Evolutionary conservation across 2,797 vertebrate genomes (phyloP).

Genomic region (Holocentrus rufus): DNA sequence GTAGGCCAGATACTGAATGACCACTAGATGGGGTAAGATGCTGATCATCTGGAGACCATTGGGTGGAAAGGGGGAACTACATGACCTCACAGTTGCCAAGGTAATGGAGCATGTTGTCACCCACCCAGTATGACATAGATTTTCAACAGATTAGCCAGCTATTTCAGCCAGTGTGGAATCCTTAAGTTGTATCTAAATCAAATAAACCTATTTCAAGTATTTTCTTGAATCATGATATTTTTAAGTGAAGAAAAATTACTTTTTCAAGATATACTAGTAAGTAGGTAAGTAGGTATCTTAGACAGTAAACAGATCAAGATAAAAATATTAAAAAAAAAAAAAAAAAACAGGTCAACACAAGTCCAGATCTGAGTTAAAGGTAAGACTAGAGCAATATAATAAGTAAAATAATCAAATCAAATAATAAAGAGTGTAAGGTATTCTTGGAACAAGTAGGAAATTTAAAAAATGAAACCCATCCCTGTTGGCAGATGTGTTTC

Average conservation of each 20-base stretch:
- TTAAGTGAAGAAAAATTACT: background rate
- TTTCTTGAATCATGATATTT: background rate
- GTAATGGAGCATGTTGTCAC: background rate
- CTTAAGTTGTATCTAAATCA: background rate
- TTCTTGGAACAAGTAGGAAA: background rate
- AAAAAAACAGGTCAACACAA: no score
- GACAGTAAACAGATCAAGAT: no score
- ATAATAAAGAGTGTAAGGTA: no score
- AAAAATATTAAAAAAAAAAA: no score
- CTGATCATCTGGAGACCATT: slow-evolving; percentile 7
- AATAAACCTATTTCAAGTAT: background rate
- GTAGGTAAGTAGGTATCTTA: no score
- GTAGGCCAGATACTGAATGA: slow-evolving; percentile 6
- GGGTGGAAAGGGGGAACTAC: background rate
- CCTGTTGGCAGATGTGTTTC: background rate
- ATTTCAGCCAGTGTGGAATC: no score
- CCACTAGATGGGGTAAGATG: slow-evolving; percentile 65
- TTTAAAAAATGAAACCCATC: background rate
- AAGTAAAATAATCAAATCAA: no score
- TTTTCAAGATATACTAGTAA: no score
- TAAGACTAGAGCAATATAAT: no score
- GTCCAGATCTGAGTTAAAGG: no score
- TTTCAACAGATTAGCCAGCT: no score
- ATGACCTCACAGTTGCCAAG: slow-evolving; percentile 3
- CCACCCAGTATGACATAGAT: no score